Evolutionary conservation across 2,888 invertebrate species (phyloP), one percentile per base, ranked within the genome.

Genomic region (Cheilosia vernalis): DNA sequence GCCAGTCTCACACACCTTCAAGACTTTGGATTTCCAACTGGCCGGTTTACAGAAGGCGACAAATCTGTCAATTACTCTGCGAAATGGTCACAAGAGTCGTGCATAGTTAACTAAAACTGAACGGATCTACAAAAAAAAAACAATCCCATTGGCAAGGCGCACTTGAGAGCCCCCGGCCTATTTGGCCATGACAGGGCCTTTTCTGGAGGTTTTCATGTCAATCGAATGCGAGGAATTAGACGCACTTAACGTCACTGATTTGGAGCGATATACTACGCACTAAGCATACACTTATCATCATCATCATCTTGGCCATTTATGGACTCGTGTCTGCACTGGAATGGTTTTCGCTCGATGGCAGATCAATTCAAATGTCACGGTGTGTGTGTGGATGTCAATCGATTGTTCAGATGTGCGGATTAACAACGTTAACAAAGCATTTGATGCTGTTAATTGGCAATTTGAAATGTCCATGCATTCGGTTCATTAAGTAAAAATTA

Each of bases 61-160:
- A 84, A 84, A 74, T 79, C 79, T 79, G 78, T 67, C 49, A 78
- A 73, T 83, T 73, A 67, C 64, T 78, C 51, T 67, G 15, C 58
- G 69, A 58, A 79, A 17, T 79, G 73, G 64, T 74, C 69, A 40
- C 15, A 79, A 61, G 24, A 17, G 49, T 56, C 37, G 37, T 37
- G 60, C 49, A 19, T 49, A n/a, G 17, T 17, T 19, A 17, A 19
- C n/a, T 9, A 19, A 30, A 30, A 19, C 17, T 2, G 15, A 47
- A 24, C 10, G 9, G 13, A 44, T 37, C 37, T 37, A 42, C 7
- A 4, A 56, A 47, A 17, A n/a, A n/a, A 40, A 17, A 27, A 6
- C 55, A 5, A 76, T 76, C 51, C 67, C 53, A 67, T 76, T 61
- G 58, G 17, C 21, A 33, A 15, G 40, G 2, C 49, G 1, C 49